Evolutionary conservation across 2,888 invertebrate species (phyloP).

Genomic region (Thumatha senex): DNA sequence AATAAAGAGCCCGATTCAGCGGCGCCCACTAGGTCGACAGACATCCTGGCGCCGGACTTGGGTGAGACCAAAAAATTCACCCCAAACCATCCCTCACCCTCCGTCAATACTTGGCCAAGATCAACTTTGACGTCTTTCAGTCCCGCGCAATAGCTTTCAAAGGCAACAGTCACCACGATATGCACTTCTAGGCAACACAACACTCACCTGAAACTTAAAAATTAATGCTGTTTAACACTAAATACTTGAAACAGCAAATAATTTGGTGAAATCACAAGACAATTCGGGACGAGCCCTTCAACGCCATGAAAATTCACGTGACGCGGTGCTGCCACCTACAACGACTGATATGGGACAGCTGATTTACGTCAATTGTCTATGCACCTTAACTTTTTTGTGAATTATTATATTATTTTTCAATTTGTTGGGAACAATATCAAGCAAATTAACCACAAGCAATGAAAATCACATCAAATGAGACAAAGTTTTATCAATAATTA

Average conservation of each 20-base stretch:
- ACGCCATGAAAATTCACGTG: constrained; percentile 86
- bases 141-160: constrained; percentile 69
- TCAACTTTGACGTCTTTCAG: constrained; percentile 69
- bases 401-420: constrained; percentile 2
- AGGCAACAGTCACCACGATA: constrained; percentile 29
- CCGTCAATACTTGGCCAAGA: constrained; percentile 58
- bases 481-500: not conserved
- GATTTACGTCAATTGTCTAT: constrained; percentile 84
- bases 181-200: constrained; percentile 36
- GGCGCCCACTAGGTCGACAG: constrained; percentile 66
- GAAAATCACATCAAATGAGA: not conserved
- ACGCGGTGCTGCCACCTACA: constrained; percentile 84
- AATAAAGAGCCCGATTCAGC: constrained; percentile 55
- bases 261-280: constrained; percentile 83
- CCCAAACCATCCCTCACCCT: constrained; percentile 68
- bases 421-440: not conserved
- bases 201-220: constrained; percentile 76
- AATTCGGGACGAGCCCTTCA: constrained; percentile 82
- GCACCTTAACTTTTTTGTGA: constrained; percentile 24
- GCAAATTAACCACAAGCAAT: not conserved
- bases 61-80: constrained; percentile 56
- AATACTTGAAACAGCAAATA: constrained; percentile 76
- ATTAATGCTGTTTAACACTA: constrained; percentile 77
- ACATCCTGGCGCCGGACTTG: constrained; percentile 70
- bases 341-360: constrained; percentile 76